Evolutionary conservation across 2,797 vertebrate genomes (phyloP), one percentile per base, ranked within the genome.

Genomic region (Limosa lapponica): DNA sequence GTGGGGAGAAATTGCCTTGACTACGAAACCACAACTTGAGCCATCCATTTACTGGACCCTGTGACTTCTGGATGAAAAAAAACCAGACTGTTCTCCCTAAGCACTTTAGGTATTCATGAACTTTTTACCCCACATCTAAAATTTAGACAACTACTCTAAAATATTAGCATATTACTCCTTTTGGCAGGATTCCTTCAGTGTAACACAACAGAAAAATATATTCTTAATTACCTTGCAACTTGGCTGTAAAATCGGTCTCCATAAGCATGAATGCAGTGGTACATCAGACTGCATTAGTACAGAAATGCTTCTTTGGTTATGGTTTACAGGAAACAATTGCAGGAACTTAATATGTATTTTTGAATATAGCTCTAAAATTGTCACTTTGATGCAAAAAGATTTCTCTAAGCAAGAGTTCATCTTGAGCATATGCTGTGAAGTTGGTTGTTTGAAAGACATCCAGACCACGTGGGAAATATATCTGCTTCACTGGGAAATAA

Each of bases 401-500:
- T 87, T 69, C 61, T 85, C 72, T 41, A 69, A 86, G 37, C 30
- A 49, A 84, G 65, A 93, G 58, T 51, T 86, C 20, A 32, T 46
- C 25, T 24, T 20, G 28, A 82, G 36, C 32, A 16, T 16, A 30
- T 17, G 58, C 37, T 44, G 34, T 34, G 73, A 58, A 75, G 51
- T 2, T 87, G 28, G 49, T 62, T 75, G 34, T 49, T 73, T 90
- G 80, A 95, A 95, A 95, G 93, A 59, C 82, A 91, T 46, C 59
- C 77, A 94, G 70, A 91, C 48, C 77, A 74, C 37, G 34, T 32
- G 41, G 48, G 57, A 87, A 95, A 93, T 78, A 55, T 12, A 59
- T 89, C 90, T 86, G 43, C 69, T 93, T 83, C 70, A 48, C 67
- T 83, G 85, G 83, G 94, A 92, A 93, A 96, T 59, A 89, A 79